Evolutionary conservation across 2,888 invertebrate genomes (phyloP), one percentile per base, ranked within the genome.

Genomic region (Cerceris ruficornis): DNA sequence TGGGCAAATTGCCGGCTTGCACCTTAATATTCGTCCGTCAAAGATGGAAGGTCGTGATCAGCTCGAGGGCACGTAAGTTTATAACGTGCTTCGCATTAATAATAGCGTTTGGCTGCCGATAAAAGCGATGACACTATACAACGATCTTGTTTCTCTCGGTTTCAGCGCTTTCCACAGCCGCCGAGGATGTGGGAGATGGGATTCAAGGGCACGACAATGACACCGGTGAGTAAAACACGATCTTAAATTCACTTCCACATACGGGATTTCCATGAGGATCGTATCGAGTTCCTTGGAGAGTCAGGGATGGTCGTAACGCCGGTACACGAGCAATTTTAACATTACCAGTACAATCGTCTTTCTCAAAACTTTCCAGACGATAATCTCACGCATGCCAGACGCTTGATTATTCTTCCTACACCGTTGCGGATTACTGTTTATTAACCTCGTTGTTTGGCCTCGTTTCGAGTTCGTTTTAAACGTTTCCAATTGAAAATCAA

Each of bases 141-240:
- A 13, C 4, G 50, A 71, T 49, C 13, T 42, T 76, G 46, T 77
- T 77, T 85, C 66, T 74, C 65, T 84, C 59, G 84, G 65, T 91
- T 89, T 59, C 86, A 91, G 91, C 88, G 70, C 84, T 90, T 81
- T 90, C 91, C 78, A 90, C 91, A 80, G 88, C 90, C 70, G 71
- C 90, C 43, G 90, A 91, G 76, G 89, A 90, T 83, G 89, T 89
- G 79, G 87, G 85, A 57, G 89, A 89, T 77, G 90, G 86, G 50
- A 84, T 87, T 66, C 88, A 86, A 70, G 81, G 85, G 43, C 87
- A 88, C 66, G 90, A 91, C 69, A 91, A 91, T 78, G 90, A 91
- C 69, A 90, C 91, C 75, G 88, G 91, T 91, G 77, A 91, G 91
- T 88, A 75, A 75, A 62, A 52, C 50, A 39, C 41, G 42, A 67